Conservation (phyloP, 1,140 invertebrate genomes). For the Leptonema lineaticorne region DNA sequence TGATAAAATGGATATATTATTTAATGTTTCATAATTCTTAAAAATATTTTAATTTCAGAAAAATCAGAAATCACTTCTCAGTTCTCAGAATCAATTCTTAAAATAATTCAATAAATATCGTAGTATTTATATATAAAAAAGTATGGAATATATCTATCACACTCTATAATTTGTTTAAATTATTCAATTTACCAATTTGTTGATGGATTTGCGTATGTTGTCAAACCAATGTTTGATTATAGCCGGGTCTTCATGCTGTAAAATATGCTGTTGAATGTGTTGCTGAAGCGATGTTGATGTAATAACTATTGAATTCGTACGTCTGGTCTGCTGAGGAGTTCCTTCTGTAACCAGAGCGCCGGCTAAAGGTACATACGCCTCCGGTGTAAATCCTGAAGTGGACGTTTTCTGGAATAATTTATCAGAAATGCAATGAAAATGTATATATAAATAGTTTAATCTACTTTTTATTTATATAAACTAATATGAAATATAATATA, state of each 20-base stretch:
- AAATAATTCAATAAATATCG: neutral
- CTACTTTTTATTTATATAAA: neutral
- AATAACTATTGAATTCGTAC: slow-evolving; percentile 40
- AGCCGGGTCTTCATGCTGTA: slow-evolving; percentile 49
- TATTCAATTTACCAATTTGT: slow-evolving; percentile 48
- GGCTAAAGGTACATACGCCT: slow-evolving; percentile 47
- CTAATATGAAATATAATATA: neutral
- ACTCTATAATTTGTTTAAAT: neutral
- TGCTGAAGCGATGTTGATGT: slow-evolving; percentile 46
- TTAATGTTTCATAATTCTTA: too few species aligned
- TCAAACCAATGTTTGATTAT: slow-evolving; percentile 46
- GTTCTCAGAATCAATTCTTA: neutral
- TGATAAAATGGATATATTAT: too few species aligned
- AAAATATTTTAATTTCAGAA: too few species aligned
- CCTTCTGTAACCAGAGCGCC: slow-evolving; percentile 48
- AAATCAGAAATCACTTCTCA: too few species aligned
- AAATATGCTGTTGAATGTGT: slow-evolving; percentile 47
- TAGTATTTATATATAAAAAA: neutral
- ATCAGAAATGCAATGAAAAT: too few species aligned
- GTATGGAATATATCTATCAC: neutral
- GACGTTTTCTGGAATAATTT: neutral
- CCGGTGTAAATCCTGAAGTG: slow-evolving; percentile 22
- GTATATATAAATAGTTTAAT: neutral
- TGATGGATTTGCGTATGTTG: slow-evolving; percentile 47
- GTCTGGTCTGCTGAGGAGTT: slow-evolving; percentile 50